phyloP scores from a whole-genome alignment of 2,113 vertebrate species.

The Nesospiza acunhae region DNA sequence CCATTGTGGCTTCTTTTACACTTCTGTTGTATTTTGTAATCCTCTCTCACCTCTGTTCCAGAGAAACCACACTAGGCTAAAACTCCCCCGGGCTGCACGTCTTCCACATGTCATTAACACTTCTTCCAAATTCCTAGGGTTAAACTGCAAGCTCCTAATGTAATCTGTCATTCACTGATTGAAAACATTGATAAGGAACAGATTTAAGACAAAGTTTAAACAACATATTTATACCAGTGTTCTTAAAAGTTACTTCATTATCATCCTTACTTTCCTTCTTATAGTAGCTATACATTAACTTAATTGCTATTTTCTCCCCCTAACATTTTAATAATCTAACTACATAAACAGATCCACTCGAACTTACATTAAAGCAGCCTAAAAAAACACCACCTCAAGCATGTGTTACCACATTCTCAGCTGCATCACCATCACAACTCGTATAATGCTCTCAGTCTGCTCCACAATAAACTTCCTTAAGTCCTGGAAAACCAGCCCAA shows the following conservation, averaged over 20 bases:
- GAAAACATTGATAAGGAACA: background rate
- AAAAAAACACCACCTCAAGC: background rate
- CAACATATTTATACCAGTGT: background rate
- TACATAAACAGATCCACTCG: background rate
- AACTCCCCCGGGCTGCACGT: background rate
- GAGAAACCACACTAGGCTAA: background rate
- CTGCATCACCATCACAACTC: background rate
- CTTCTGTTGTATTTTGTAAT: background rate
- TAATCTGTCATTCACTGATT: conserved; percentile 9
- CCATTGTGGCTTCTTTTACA: background rate
- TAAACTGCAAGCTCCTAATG: background rate
- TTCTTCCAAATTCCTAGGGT: background rate
- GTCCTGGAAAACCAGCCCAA: background rate
- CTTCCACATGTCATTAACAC: background rate
- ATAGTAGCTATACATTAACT: background rate
- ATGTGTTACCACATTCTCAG: background rate
- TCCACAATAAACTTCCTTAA: background rate
- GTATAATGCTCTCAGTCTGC: background rate
- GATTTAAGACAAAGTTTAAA: background rate
- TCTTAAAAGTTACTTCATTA: background rate
- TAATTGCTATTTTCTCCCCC: background rate
- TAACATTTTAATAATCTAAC: background rate
- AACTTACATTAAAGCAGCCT: background rate
- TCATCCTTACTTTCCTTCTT: background rate
- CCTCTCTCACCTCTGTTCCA: background rate